Conservation (phyloP, 2,888 invertebrate genomes). For the Cylloceria caligata region DNA sequence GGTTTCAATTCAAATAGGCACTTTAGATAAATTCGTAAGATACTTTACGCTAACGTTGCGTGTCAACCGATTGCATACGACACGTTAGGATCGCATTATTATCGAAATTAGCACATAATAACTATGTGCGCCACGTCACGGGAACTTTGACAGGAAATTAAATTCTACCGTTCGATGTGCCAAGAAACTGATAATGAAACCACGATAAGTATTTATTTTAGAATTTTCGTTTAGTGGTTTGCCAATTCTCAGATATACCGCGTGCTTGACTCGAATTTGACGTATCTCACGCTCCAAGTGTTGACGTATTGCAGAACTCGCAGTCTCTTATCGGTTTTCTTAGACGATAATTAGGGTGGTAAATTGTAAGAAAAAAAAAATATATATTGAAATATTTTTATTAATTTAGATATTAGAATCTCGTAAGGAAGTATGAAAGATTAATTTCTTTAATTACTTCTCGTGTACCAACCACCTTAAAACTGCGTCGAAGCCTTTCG, state of each 20-base stretch:
- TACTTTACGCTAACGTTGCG: background rate
- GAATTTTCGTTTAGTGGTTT: background rate
- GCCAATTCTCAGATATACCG: background rate
- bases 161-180: background rate
- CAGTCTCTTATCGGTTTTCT: background rate
- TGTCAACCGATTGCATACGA: background rate
- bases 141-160: too few species aligned
- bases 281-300: too few species aligned
- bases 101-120: background rate
- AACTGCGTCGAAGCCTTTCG: background rate
- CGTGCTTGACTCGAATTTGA: background rate
- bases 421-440: background rate
- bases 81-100: background rate
- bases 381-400: too few species aligned
- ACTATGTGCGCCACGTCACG: background rate
- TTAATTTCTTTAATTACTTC: background rate
- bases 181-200: background rate
- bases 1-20: conserved; percentile 22
- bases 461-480: background rate
- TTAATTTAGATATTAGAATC: background rate
- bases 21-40: conserved; percentile 42
- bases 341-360: background rate
- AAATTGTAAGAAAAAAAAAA: too few species aligned
- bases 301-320: background rate
- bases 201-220: background rate